A percentile compares a stretch with the other conserved stretches of the same genome.
These are phyloP conservation scores for Nannobrachium achirus DNA, from an alignment of 2,113 vertebrate species.

Conservation along the genomic window DNA sequence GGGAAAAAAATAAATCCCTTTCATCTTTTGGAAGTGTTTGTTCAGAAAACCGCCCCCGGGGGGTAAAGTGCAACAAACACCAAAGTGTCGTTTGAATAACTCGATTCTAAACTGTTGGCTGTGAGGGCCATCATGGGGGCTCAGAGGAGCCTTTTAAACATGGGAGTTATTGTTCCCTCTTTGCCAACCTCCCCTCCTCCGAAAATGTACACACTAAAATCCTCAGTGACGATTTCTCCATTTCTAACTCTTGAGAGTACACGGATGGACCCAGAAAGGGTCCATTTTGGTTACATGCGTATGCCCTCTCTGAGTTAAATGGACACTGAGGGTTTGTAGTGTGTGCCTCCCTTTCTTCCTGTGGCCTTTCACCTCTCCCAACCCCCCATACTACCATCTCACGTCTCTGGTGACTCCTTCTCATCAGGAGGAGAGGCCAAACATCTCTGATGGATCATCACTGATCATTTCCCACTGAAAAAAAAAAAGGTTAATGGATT, in stretches of 20 bases:
- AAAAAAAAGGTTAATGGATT: constrained; percentile 81
- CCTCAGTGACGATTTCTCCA: too few relatives aligned
- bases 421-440: constrained; percentile 67
- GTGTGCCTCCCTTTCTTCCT: constrained; percentile 77
- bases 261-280: too few relatives aligned
- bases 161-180: constrained; percentile 75
- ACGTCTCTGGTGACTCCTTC: constrained; percentile 71
- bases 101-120: constrained; percentile 63
- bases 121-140: constrained; percentile 66
- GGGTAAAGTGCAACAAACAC: constrained; percentile 34
- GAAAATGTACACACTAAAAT: constrained; percentile 69
- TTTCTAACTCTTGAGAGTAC: too few relatives aligned
- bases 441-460: constrained; percentile 82
- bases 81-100: constrained; percentile 37
- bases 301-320: too few relatives aligned
- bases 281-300: too few relatives aligned
- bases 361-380: constrained; percentile 81
- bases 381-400: constrained; percentile 76
- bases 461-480: constrained; percentile 82
- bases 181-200: constrained; percentile 76
- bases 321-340: too few relatives aligned
- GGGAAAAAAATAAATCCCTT: background rate
- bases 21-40: constrained; percentile 43
- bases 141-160: constrained; percentile 71
- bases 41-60: constrained; percentile 35